Conservation (phyloP, 2,888 invertebrate genomes). For the Eurois occulta region DNA sequence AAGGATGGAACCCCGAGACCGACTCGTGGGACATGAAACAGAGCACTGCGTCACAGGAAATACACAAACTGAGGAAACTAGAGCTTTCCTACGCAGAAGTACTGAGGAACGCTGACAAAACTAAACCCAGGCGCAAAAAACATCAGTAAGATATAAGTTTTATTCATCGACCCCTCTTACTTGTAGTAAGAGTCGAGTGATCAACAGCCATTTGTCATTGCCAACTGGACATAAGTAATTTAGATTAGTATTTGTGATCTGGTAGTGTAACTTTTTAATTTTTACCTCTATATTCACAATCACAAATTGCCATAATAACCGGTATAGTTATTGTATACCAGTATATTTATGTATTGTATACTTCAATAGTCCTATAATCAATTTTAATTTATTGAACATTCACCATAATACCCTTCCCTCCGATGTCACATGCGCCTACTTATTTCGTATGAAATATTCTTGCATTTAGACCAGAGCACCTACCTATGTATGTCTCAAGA, state of each 20-base stretch:
- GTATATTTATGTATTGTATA: conserved; percentile 72
- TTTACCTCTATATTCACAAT: conserved; percentile 85
- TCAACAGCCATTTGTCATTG: conserved; percentile 89
- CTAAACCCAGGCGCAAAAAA: conserved; percentile 88
- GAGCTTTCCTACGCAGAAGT: conserved; percentile 97
- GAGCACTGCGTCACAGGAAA: conserved; percentile 95
- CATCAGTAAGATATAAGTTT: conserved; percentile 84
- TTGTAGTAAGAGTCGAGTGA: conserved; percentile 84
- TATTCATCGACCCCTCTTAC: conserved; percentile 85
- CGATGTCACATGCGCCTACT: conserved; percentile 72
- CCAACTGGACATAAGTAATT: conserved; percentile 88
- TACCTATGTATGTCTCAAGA: conserved; percentile 72
- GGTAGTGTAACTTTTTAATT: conserved; percentile 88
- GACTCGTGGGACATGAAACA: conserved; percentile 88
- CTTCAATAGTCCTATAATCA: conserved; percentile 71
- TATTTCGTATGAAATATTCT: conserved; percentile 71
- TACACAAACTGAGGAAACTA: conserved; percentile 94
- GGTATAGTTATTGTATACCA: conserved; percentile 81
- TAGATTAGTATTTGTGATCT: conserved; percentile 89
- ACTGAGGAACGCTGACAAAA: conserved; percentile 92
- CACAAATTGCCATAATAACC: conserved; percentile 87
- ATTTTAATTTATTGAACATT: conserved; percentile 76
- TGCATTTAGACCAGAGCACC: conserved; percentile 80
- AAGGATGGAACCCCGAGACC: conserved; percentile 88
- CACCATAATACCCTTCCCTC: conserved; percentile 78